Base-by-base conservation (phyloP, 2,888 invertebrate species). In the Papilio protenor region DNA sequence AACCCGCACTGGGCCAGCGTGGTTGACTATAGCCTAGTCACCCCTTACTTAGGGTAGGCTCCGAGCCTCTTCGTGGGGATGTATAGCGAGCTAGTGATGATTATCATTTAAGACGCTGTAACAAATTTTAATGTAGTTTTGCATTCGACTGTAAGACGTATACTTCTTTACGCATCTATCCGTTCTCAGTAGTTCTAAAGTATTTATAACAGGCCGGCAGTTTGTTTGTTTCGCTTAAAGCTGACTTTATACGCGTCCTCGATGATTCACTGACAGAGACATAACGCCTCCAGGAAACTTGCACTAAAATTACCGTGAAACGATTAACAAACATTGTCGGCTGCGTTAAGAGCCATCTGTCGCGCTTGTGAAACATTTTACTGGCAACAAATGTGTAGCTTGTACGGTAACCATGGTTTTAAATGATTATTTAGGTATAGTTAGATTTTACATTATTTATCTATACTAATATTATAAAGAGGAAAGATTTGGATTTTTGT, bases 281-380 rank as follows among this genome's bases (percentile, higher is more conserved):
- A 77, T 40, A 73, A 66, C 57, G 57, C 57, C 45, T 73, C 57
- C 57, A 47, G 66, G 57, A 73, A 47, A 71, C 45, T 59, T 55
- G 45, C 59, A 73, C 57, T 69, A 73, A 73, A 66, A 69, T 57
- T 77, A 57, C 77, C 45, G 55, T 69, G 66, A 77, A 73, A 45
- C 73, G 64, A 73, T 73, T 55, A 69, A 66, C 55, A 66, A 77
- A 77, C 77, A 77, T 76, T 73, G 77, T 73, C 66, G 77, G 18
- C 18, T n/a, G 40, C 21, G 73, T 40, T 40, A 40, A 40, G 57
- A 77, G 73, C 73, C 69, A 77, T 77, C 77, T 69, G 73, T 73
- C 69, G 73, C 55, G 66, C 33, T 71, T 49, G 69, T 33, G 52
- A 76, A 33, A 40, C 8, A 47, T 61, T 21, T 69, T 69, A 18